A percentile compares a stretch with the other conserved stretches of the same genome.
These are phyloP conservation scores for Larimichthys crocea DNA, from an alignment of 2,113 vertebrate genomes.

Conservation along the genomic window DNA sequence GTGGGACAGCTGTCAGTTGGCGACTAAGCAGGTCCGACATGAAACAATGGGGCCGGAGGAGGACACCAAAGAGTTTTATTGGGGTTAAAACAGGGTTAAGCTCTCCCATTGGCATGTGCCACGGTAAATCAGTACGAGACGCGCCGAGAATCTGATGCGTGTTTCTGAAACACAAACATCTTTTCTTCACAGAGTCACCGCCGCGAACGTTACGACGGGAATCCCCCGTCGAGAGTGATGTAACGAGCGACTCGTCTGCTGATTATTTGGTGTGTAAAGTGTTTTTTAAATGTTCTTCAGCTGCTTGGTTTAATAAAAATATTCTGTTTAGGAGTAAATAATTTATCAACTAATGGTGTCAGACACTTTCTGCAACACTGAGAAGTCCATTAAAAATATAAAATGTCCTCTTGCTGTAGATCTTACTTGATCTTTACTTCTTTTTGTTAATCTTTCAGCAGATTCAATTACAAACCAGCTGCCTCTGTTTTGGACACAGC, in stretches of 20 bases:
- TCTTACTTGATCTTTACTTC: too few relatives aligned
- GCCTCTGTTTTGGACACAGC: background rate
- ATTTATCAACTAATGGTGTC: too few relatives aligned
- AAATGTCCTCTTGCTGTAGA: background rate
- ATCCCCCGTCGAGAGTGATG: background rate
- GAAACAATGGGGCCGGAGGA: constrained; percentile 53
- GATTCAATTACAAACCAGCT: background rate
- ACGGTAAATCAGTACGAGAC: constrained; percentile 8
- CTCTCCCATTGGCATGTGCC: constrained; percentile 33
- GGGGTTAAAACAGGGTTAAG: constrained; percentile 65
- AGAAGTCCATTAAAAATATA: background rate
- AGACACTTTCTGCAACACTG: background rate
- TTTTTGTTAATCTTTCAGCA: background rate
- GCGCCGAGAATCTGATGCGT: constrained; percentile 11
- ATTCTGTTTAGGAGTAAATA: too few relatives aligned
- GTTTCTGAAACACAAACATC: constrained; percentile 32
- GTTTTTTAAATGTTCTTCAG: too few relatives aligned
- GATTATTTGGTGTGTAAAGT: too few relatives aligned
- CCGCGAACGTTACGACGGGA: constrained; percentile 17
- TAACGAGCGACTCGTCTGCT: too few relatives aligned
- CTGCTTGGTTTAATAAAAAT: too few relatives aligned
- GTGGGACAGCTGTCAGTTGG: constrained; percentile 69
- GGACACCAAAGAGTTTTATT: constrained; percentile 49
- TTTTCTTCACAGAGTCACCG: constrained; percentile 11
- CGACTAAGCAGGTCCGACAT: constrained; percentile 64